phyloP scores from a whole-genome alignment of 2,113 vertebrate genomes.

The Fukomys damarensis region DNA sequence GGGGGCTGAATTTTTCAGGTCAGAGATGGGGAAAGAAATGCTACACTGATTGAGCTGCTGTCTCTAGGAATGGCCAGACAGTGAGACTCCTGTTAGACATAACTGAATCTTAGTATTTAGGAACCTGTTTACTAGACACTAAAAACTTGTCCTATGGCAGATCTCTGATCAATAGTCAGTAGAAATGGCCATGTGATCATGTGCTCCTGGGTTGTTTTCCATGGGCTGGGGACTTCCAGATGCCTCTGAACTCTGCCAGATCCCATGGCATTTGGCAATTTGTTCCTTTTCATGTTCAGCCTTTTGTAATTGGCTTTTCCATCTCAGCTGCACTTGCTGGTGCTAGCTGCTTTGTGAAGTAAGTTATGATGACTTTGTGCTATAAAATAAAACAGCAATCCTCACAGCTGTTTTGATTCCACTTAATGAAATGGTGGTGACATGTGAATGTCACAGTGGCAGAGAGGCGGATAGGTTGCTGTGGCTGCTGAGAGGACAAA shows the following conservation, averaged over 20 bases:
- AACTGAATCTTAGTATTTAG: not conserved
- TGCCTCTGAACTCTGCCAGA: not conserved
- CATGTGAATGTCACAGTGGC: constrained; percentile 37
- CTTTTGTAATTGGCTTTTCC: fast-evolving
- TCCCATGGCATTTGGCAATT: fast-evolving
- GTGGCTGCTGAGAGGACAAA: constrained; percentile 25
- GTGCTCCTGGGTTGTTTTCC: not conserved
- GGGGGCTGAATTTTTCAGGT: not conserved
- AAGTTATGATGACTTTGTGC: constrained; percentile 39
- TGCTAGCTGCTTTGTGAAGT: constrained; percentile 64
- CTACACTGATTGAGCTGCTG: not conserved
- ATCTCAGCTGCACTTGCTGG: not conserved
- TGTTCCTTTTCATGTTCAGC: not conserved
- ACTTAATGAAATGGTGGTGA: constrained; percentile 54
- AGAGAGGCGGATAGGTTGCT: not conserved
- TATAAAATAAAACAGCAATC: constrained; percentile 69
- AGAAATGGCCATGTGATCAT: not conserved
- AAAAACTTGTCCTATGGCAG: not conserved
- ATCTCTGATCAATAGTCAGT: not conserved
- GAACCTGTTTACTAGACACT: not conserved
- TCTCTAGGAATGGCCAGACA: not conserved
- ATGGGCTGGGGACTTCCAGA: not conserved
- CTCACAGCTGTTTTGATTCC: constrained; percentile 73
- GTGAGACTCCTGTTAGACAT: not conserved
- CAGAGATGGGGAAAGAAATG: not conserved